Percentiles rank a stretch among this genome's conserved stretches.
Conservation (phyloP, 2,888 invertebrate genomes). For the Willowsia nigromaculata region DNA sequence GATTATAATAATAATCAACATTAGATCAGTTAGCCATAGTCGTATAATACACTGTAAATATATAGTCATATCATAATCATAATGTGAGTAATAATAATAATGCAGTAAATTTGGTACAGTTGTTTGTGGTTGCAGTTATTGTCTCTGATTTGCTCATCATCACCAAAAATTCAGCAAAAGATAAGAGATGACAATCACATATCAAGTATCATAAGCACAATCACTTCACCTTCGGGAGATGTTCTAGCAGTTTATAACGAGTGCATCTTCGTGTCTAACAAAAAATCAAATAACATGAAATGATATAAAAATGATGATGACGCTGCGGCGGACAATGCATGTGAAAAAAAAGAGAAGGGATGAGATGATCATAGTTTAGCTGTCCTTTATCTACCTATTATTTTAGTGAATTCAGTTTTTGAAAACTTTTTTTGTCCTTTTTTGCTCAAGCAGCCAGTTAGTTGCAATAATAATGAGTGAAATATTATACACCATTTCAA, state of each 20-base stretch:
- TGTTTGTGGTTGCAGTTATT: conserved; percentile 2
- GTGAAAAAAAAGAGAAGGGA: conserved; percentile 61
- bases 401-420: neutral
- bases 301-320: conserved; percentile 38
- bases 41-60: neutral
- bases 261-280: conserved; percentile 25
- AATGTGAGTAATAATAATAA: conserved; percentile 35
- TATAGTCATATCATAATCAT: conserved; percentile 32
- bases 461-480: neutral
- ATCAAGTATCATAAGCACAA: conserved; percentile 40
- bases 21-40: neutral
- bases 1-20: neutral
- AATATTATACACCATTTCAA: neutral
- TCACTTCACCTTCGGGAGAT: conserved; percentile 60
- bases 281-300: conserved; percentile 8
- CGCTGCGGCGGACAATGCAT: conserved; percentile 9
- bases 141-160: conserved; percentile 64
- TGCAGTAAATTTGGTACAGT: conserved; percentile 6
- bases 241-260: neutral
- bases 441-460: neutral
- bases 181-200: conserved; percentile 41
- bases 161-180: conserved; percentile 7
- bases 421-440: neutral
- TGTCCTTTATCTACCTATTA: neutral
- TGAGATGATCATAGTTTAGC: conserved; percentile 11